Conservation (phyloP, 2,113 vertebrate genomes). For the Trichomycterus rosablanca region DNA sequence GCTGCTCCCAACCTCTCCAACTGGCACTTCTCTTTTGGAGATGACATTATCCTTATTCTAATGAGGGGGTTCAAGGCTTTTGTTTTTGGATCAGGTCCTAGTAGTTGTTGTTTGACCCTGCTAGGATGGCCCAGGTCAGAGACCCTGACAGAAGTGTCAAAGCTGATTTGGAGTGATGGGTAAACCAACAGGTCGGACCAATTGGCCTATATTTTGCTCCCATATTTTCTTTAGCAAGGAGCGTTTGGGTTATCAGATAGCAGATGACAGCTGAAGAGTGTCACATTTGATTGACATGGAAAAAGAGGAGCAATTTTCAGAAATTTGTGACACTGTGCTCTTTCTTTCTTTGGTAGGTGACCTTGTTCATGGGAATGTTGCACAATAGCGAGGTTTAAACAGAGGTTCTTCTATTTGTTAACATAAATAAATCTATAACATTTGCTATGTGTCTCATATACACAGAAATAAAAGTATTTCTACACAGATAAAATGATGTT, state of each 20-base stretch:
- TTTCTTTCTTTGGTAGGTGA: too few species aligned
- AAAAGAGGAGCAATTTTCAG: slow-evolving; percentile 20
- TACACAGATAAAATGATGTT: too few species aligned
- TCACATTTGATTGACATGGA: slow-evolving; percentile 33
- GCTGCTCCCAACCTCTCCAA: slow-evolving; percentile 64
- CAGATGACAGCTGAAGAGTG: slow-evolving; percentile 31
- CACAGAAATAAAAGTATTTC: too few species aligned
- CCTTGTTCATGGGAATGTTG: too few species aligned
- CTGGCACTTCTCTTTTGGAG: slow-evolving; percentile 54
- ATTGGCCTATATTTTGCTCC: slow-evolving; percentile 19
- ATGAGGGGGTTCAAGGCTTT: slow-evolving; percentile 61
- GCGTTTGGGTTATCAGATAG: slow-evolving; percentile 4
- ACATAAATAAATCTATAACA: too few species aligned
- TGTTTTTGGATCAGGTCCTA: slow-evolving; percentile 58
- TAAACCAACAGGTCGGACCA: slow-evolving; percentile 32
- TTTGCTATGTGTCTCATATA: too few species aligned
- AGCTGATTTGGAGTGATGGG: slow-evolving; percentile 55
- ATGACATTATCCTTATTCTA: slow-evolving; percentile 69
- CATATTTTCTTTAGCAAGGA: slow-evolving; percentile 31
- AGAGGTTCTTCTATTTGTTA: too few species aligned
- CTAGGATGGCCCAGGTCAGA: slow-evolving; percentile 68
- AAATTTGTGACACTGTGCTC: neutral
- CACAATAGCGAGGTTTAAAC: too few species aligned
- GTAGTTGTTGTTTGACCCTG: slow-evolving; percentile 60
- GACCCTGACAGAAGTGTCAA: slow-evolving; percentile 69